A percentile compares a stretch with the other conserved stretches of the same genome.
Conservation (phyloP, 2,797 vertebrate species). For the Epinephelus malabaricus region DNA sequence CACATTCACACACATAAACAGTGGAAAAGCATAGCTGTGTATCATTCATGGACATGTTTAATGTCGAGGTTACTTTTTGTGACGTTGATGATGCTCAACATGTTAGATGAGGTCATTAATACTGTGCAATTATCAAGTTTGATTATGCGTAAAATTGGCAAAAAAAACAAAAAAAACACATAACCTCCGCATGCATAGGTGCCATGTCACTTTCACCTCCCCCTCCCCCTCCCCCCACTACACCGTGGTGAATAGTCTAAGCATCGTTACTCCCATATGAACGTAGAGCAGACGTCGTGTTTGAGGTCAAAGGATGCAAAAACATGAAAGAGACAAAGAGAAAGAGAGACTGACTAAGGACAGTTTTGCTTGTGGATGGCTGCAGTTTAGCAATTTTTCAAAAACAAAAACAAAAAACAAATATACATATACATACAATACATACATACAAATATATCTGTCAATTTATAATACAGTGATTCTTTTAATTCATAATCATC, state of each 20-base stretch:
- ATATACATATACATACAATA: constrained; percentile 82
- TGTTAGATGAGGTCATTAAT: constrained; percentile 85
- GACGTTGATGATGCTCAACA: constrained; percentile 79
- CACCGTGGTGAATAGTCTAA: constrained; percentile 42
- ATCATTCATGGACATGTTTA: constrained; percentile 76
- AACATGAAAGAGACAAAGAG: constrained; percentile 49
- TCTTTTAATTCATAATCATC: constrained; percentile 84
- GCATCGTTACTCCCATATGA: constrained; percentile 49
- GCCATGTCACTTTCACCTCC: constrained; percentile 49
- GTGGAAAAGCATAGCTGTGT: constrained; percentile 61
- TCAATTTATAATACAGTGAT: constrained; percentile 87
- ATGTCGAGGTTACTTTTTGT: constrained; percentile 81
- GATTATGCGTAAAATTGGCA: constrained; percentile 75
- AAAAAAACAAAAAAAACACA: constrained; percentile 47
- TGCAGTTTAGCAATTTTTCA: constrained; percentile 70
- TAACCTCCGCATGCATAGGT: constrained; percentile 63
- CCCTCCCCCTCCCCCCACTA: not conserved
- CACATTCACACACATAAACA: constrained; percentile 49
- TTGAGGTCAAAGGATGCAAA: constrained; percentile 75
- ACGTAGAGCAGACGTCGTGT: constrained; percentile 42
- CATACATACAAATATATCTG: constrained; percentile 85
- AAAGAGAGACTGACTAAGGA: constrained; percentile 51
- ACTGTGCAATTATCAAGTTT: constrained; percentile 83
- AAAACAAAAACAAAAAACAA: constrained; percentile 68
- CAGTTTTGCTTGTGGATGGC: constrained; percentile 72